Conservation (phyloP, 1,140 invertebrate genomes). For the Drosophila chauvacae region DNA sequence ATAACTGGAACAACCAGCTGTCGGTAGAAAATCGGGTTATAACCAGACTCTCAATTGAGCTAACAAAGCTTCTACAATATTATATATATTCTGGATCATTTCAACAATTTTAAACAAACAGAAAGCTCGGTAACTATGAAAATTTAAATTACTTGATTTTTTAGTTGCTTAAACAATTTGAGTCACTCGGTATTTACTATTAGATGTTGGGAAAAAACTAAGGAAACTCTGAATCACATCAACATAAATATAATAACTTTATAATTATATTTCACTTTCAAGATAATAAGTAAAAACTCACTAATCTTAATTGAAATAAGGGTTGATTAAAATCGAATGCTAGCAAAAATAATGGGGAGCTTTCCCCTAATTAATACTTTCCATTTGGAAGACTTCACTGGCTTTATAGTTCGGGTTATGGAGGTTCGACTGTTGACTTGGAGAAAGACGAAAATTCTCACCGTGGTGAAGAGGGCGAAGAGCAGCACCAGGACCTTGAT, state of each 20-base stretch:
- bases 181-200: too few species aligned
- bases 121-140: neutral
- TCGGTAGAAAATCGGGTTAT: neutral
- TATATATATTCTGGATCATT: neutral
- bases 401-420: neutral
- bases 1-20: conserved; percentile 18
- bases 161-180: too few species aligned
- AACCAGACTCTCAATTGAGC: neutral
- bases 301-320: neutral
- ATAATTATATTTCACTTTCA: neutral
- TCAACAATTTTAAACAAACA: neutral
- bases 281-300: neutral
- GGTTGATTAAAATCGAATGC: too few species aligned
- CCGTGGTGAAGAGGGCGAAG: conserved; percentile 63
- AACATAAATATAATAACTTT: neutral
- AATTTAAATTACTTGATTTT: too few species aligned
- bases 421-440: conserved; percentile 15
- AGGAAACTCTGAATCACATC: too few species aligned
- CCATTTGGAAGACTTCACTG: neutral
- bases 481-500: conserved; percentile 64
- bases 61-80: neutral
- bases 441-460: conserved; percentile 28
- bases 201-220: neutral
- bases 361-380: neutral
- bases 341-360: too few species aligned